Conservation (phyloP, 2,797 vertebrate genomes). For the Pseudotriccus pelzelni region DNA sequence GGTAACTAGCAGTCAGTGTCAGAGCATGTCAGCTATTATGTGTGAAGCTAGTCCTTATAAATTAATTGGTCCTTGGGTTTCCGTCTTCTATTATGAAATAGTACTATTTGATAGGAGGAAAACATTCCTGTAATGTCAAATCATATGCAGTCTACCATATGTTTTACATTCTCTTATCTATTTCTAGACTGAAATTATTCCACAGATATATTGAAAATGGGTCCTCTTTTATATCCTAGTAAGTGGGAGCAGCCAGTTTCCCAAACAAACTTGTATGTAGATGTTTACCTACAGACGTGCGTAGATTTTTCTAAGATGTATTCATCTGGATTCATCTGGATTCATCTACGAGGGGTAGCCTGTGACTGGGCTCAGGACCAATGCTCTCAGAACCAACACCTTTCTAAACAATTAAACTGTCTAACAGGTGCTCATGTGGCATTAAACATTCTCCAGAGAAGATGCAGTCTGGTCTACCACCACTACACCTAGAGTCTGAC, state of each 20-base stretch:
- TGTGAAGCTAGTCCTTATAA: not conserved
- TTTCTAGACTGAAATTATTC: not conserved
- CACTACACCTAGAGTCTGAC: not conserved
- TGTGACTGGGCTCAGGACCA: not conserved
- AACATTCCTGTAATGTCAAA: not conserved
- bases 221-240: not conserved
- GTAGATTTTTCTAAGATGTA: not conserved
- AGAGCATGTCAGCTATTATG: not conserved
- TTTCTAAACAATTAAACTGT: not conserved
- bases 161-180: not conserved
- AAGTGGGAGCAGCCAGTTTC: not conserved
- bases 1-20: not conserved
- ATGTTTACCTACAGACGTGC: not conserved
- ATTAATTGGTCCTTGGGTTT: not conserved
- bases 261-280: not conserved
- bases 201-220: not conserved
- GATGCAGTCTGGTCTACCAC: not conserved
- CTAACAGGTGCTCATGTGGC: not conserved
- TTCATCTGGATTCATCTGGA: too few relatives aligned
- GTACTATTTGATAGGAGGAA: not conserved
- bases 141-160: not conserved
- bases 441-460: not conserved
- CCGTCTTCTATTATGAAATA: not conserved
- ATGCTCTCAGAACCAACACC: not conserved
- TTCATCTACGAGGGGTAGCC: accelerated